Evolutionary conservation across 2,888 invertebrate genomes (phyloP).

Genomic region (Cheilosia variabilis): DNA sequence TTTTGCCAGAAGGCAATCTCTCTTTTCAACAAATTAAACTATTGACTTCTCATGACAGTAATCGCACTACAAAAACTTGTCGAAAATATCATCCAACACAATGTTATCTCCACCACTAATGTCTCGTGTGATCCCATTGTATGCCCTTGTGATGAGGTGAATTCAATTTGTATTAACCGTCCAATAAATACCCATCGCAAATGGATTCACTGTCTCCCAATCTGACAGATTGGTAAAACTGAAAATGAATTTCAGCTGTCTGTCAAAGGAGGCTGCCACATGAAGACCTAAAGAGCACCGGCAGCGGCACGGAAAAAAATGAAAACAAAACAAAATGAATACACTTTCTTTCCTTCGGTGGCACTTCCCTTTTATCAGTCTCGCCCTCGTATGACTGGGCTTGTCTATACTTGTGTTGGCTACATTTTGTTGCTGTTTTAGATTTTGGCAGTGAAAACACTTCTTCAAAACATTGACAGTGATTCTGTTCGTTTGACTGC

Average conservation of each 20-base stretch:
- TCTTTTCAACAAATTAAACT: neutral
- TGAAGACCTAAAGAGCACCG: slow-evolving; percentile 22
- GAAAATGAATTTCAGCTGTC: slow-evolving; percentile 57
- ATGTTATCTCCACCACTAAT: neutral
- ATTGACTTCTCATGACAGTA: neutral
- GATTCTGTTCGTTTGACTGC: slow-evolving; percentile 66
- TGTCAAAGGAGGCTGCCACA: slow-evolving; percentile 47
- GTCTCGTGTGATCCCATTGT: slow-evolving; percentile 10
- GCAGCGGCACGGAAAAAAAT: slow-evolving; percentile 1
- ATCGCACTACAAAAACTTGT: neutral
- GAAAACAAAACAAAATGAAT: slow-evolving; percentile 19
- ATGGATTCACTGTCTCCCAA: slow-evolving; percentile 59
- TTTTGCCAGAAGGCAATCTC: too few species aligned
- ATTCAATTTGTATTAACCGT: slow-evolving; percentile 57
- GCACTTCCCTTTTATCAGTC: neutral
- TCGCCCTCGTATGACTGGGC: neutral
- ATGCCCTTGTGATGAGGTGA: slow-evolving; percentile 20
- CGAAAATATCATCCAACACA: neutral
- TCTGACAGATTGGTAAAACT: slow-evolving; percentile 65
- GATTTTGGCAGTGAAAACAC: slow-evolving; percentile 72
- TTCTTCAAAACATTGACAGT: slow-evolving; percentile 72
- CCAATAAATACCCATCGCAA: slow-evolving; percentile 53
- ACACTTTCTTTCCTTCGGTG: slow-evolving; percentile 25
- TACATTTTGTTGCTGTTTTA: slow-evolving; percentile 19
- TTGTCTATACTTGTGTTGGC: neutral